Percentiles rank a stretch among this genome's conserved stretches.
phyloP scores from a whole-genome alignment of 2,797 vertebrate species.

The Sebastes vulpes region DNA sequence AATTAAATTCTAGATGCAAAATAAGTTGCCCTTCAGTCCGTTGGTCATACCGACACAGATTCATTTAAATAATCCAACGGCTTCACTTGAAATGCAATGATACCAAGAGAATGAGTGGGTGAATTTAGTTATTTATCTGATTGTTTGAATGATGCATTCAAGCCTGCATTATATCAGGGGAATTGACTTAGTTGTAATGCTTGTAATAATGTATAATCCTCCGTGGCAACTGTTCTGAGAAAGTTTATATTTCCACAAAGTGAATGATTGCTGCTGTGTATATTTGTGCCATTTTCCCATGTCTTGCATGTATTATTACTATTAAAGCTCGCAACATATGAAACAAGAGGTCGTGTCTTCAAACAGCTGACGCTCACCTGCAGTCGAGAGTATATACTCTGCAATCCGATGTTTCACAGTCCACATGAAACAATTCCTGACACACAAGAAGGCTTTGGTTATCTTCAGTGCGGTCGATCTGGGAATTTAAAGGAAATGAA shows the following conservation, averaged over 20 bases:
- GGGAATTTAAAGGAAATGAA: constrained; percentile 38
- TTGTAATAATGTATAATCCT: constrained; percentile 45
- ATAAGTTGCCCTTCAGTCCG: not conserved
- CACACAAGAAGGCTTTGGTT: constrained; percentile 8
- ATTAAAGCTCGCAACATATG: constrained; percentile 69
- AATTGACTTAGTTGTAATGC: not conserved
- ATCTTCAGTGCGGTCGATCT: not conserved
- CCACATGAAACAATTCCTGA: constrained; percentile 19
- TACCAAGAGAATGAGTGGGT: not conserved
- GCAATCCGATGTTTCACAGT: not conserved
- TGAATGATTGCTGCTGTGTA: constrained; percentile 39
- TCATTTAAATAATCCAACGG: not conserved
- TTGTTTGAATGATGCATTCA: constrained; percentile 28
- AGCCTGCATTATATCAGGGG: constrained; percentile 1
- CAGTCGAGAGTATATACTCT: not conserved
- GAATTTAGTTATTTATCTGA: constrained; percentile 39
- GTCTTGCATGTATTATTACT: constrained; percentile 35
- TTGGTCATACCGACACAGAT: not conserved
- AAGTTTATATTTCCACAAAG: constrained; percentile 29
- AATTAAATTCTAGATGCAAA: constrained; percentile 19
- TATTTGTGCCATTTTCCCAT: constrained; percentile 31
- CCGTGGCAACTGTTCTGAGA: constrained; percentile 27
- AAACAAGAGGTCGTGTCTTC: constrained; percentile 45
- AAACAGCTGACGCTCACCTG: constrained; percentile 31
- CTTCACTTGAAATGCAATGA: not conserved